Evolutionary conservation across 2,888 invertebrate genomes (phyloP), one percentile per base, ranked within the genome.

Genomic region (Autographa pulchrina): DNA sequence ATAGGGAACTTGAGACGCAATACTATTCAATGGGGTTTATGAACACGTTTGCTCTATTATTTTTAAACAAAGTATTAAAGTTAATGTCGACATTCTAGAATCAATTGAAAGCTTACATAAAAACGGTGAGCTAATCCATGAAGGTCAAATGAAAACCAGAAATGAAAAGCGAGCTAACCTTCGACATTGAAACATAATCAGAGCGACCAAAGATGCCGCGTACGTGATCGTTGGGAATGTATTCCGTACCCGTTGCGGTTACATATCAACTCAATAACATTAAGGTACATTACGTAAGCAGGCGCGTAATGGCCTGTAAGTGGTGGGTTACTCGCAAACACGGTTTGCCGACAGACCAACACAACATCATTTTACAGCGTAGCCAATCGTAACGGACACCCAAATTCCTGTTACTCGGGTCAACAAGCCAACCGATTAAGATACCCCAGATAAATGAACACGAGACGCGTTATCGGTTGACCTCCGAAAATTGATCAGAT

Each of bases 401-500:
- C 85, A 83, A 88, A 91, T 89, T 90, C 89, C 88, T 85, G 88
- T 89, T 90, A 88, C 86, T 83, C 87, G 86, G 90, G 89, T 91
- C 90, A 90, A 88, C 85, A 88, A 89, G 86, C 87, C 88, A 87
- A 79, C 84, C 86, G 90, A 90, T 89, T 89, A 88, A 92, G 91
- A 92, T 92, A 90, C 81, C 90, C 90, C 86, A 89, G 90, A 91
- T 92, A 86, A 85, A 85, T 81, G 81, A 81, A 81, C 82, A 85
- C 81, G 80, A 87, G 83, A 85, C 82, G 85, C 81, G 85, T 88
- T 92, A 92, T 92, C 91, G 79, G 81, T 73, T 89, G 90, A 92
- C 92, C 92, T 91, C 90, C 83, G 87, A 89, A 81, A 91, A 90
- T 89, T 89, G 88, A 92, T 91, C 90, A 89, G 89, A 89, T 92